phyloP scores from a whole-genome alignment of 2,888 invertebrate genomes.

The Harpagoxenus sublaevis region DNA sequence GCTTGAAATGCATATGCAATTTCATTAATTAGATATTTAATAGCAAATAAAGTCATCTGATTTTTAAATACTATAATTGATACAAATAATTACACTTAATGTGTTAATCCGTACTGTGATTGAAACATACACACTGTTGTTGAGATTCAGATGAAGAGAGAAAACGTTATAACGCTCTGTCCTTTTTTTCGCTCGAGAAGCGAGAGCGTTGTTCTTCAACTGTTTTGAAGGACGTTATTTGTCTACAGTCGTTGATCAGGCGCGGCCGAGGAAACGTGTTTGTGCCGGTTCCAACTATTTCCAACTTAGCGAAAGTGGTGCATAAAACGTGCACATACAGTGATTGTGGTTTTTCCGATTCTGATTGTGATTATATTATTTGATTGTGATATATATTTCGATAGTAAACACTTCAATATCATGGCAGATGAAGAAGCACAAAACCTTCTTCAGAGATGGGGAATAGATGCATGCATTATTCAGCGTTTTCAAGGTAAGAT shows the following conservation, averaged over 20 bases:
- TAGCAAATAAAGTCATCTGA: no score
- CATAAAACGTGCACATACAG: not conserved
- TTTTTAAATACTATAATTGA: no score
- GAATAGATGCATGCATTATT: constrained; percentile 1
- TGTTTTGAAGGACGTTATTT: not conserved
- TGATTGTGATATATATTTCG: not conserved
- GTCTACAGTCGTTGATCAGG: not conserved
- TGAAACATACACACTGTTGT: no score
- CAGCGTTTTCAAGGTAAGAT: not conserved
- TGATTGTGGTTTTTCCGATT: not conserved
- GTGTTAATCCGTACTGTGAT: no score
- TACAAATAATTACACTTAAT: no score
- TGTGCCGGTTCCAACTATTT: not conserved
- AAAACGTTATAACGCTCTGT: no score
- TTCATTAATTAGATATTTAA: no score
- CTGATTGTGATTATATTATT: no score
- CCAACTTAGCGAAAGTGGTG: not conserved
- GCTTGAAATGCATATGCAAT: no score
- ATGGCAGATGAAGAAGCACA: not conserved
- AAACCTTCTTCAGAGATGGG: not conserved
- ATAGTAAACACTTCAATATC: not conserved
- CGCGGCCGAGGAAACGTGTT: not conserved
- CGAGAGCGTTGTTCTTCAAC: not conserved
- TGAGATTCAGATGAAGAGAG: no score
- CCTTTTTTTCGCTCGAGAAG: no score